Base-by-base conservation (phyloP, 1,140 invertebrate species). In the Achatina immaculata region DNA sequence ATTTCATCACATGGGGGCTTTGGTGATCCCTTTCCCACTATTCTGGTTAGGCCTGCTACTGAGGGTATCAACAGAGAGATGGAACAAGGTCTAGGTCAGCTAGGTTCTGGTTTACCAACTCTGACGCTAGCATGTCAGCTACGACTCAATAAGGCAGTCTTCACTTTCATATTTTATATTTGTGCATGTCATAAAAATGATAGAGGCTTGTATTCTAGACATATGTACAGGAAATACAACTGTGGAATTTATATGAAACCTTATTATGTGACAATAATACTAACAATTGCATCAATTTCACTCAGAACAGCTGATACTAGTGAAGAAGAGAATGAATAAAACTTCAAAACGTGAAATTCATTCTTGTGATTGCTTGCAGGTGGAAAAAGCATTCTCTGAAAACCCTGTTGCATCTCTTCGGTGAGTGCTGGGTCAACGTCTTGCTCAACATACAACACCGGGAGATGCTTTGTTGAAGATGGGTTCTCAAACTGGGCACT, bases 281-380 rank as follows among this genome's bases (percentile, higher is more conserved):
- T 42, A 43, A 76, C 74, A 45, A 38, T 76, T 36, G 40, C 7
- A 38, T 62, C 55, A 40, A 3, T 3, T 4, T 62, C 38, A 51
- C 34, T 79, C 34, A 82, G 38, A 0, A 82, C 62, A 62, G 87
- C 84, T 51, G 82, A 85, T 4, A 90, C 88, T 0, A 90, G 84
- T 24, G 87, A 78, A 0, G 89, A 85, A 1, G 86, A 86, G 66
- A 90, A 90, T 4, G 86, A 85, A 80, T 90, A 90, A 82, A 90
- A 90, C 82, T 90, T 90, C 21, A 90, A 83, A 77, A 90, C 89
- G 81, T 90, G 88, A 79, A 87, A 90, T 69, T 90, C 89, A 28
- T 85, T 88, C n/a, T 89, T 88, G 51, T 85, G 87, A 19, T 87
- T 74, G 80, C 88, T 89, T 4, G 88, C 89, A 36, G 88, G 89